Evolutionary conservation across 2,113 vertebrate genomes (phyloP).

Genomic region (Orcinus orca): DNA sequence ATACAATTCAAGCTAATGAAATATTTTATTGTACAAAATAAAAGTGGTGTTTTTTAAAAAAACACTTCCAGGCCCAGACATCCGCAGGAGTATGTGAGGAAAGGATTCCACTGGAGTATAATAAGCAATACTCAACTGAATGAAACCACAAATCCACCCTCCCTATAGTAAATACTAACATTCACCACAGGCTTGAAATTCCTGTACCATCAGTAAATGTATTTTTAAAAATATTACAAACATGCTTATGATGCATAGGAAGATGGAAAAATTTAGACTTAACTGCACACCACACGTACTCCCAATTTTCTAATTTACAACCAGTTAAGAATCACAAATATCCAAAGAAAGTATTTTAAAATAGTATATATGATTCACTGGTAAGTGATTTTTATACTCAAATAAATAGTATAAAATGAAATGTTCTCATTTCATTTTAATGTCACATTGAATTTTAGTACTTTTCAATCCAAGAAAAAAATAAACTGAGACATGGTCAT

Average conservation of each 20-base stretch:
- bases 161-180: slow-evolving; percentile 63
- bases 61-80: slow-evolving; percentile 66
- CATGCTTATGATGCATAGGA: slow-evolving; percentile 69
- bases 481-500: slow-evolving; percentile 90
- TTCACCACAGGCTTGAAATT: slow-evolving; percentile 55
- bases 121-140: slow-evolving; percentile 55
- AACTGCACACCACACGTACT: slow-evolving; percentile 61
- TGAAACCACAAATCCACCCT: slow-evolving; percentile 67
- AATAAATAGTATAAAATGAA: slow-evolving; percentile 91
- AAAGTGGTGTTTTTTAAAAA: slow-evolving; percentile 59
- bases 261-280: slow-evolving; percentile 47
- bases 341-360: slow-evolving; percentile 68
- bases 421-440: slow-evolving; percentile 86
- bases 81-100: slow-evolving; percentile 49
- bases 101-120: slow-evolving; percentile 65
- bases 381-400: slow-evolving; percentile 80
- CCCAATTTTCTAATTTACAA: slow-evolving; percentile 67
- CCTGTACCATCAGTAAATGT: slow-evolving; percentile 60
- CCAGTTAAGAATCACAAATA: slow-evolving; percentile 66
- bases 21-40: slow-evolving; percentile 74
- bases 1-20: slow-evolving; percentile 75
- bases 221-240: slow-evolving; percentile 61
- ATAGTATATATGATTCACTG: slow-evolving; percentile 70
- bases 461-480: slow-evolving; percentile 91
- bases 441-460: slow-evolving; percentile 94